Percentiles rank a stretch among this genome's conserved stretches.
Conservation (phyloP, 2,888 invertebrate genomes). For the Noctua janthe region DNA sequence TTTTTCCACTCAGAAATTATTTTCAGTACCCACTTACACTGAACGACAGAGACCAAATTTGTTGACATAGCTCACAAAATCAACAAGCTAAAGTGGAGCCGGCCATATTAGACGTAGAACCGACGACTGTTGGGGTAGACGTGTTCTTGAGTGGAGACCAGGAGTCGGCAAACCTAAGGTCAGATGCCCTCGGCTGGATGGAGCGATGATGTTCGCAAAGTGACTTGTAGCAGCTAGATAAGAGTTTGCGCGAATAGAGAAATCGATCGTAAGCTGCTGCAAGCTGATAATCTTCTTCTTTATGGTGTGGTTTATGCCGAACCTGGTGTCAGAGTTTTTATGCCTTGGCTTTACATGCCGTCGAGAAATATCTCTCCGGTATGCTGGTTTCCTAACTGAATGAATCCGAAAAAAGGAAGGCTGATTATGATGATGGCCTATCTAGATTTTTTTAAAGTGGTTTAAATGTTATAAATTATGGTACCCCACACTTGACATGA, state of each 20-base stretch:
- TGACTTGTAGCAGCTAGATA: not conserved
- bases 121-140: not conserved
- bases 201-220: not conserved
- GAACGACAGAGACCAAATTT: not conserved
- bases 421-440: not conserved
- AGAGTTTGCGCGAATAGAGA: not conserved
- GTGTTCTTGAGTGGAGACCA: not conserved
- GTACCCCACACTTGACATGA: not conserved
- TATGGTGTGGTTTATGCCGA: no score
- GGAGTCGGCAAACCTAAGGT: not conserved
- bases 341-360: no score
- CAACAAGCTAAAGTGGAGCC: not conserved
- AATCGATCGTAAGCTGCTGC: not conserved
- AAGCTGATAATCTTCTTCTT: not conserved
- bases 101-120: not conserved
- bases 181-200: not conserved
- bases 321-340: no score
- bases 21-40: not conserved
- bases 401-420: no score
- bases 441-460: not conserved
- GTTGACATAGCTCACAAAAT: not conserved
- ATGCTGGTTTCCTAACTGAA: no score
- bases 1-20: not conserved
- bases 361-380: no score
- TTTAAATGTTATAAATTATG: not conserved